These are phyloP conservation scores for Pogoniulus pusillus DNA, from an alignment of 2,797 vertebrate species.

Conservation along the genomic window DNA sequence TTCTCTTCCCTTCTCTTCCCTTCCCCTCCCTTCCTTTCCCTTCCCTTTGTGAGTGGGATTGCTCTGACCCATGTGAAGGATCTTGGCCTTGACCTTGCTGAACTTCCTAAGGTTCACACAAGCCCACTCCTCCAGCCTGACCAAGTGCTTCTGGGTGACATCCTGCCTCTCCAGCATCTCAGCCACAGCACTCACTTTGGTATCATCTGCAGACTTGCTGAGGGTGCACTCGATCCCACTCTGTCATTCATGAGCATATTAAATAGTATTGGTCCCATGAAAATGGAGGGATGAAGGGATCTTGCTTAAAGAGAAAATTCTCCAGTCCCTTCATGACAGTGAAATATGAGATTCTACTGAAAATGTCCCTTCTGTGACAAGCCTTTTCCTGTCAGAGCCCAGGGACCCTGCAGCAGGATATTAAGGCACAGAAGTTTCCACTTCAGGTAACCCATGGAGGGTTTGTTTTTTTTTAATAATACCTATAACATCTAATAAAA, in stretches of 20 bases:
- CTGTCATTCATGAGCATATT: background rate
- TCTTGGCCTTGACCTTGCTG: background rate
- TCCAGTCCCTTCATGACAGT: background rate
- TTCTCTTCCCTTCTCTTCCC: too few species aligned
- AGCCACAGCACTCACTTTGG: accelerated
- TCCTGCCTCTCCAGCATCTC: accelerated
- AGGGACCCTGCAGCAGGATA: constrained; percentile 46
- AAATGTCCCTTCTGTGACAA: background rate
- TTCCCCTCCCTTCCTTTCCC: too few species aligned
- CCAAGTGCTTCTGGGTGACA: background rate
- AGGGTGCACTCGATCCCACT: background rate
- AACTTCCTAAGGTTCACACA: accelerated
- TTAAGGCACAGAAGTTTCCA: constrained; percentile 49
- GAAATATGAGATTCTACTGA: constrained; percentile 17
- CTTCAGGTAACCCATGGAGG: background rate
- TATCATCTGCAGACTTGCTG: background rate
- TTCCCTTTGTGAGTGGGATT: background rate
- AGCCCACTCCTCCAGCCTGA: background rate
- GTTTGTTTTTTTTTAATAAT: constrained; percentile 48
- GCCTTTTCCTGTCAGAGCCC: constrained; percentile 20
- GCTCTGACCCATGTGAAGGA: accelerated
- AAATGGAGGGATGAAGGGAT: background rate
- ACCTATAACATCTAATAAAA: constrained; percentile 52
- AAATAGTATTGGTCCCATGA: background rate
- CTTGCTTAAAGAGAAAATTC: background rate